These are phyloP conservation scores for Julus scanicus DNA, from an alignment of 2,888 invertebrate species.

Conservation along the genomic window DNA sequence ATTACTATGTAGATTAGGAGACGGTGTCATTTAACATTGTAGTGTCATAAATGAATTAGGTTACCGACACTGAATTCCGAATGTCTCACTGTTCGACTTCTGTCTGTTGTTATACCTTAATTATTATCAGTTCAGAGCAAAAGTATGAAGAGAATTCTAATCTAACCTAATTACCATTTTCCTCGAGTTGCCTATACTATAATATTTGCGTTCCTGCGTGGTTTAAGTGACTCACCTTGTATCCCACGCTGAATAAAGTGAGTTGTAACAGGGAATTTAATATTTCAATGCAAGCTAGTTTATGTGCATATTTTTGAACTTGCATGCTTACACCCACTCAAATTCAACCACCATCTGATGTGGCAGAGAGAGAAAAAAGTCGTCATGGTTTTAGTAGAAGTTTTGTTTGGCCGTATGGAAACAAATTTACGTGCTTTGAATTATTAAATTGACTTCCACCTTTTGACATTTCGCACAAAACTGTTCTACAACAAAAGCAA, in stretches of 20 bases:
- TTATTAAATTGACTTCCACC: neutral
- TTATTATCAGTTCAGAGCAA: neutral
- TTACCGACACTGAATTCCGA: too few relatives aligned
- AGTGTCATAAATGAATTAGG: too few relatives aligned
- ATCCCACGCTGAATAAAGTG: neutral
- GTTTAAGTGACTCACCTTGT: neutral
- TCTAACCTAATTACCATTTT: neutral
- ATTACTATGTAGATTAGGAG: too few relatives aligned
- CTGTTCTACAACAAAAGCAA: neutral
- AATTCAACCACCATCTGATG: neutral
- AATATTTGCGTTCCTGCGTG: neutral
- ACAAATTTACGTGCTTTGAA: neutral
- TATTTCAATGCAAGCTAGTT: neutral
- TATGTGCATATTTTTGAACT: neutral
- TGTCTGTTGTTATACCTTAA: neutral
- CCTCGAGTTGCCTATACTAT: neutral
- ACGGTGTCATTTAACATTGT: neutral
- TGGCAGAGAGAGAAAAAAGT: neutral
- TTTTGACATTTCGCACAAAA: neutral
- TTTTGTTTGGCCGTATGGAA: neutral
- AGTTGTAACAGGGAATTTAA: neutral
- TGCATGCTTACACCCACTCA: neutral
- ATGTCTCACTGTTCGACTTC: too few relatives aligned
- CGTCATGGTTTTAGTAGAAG: neutral
- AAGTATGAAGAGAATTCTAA: neutral